Percentiles rank a stretch among this genome's conserved stretches.
phyloP scores from a whole-genome alignment of 2,888 invertebrate genomes.

The Epicampocera succincta region DNA sequence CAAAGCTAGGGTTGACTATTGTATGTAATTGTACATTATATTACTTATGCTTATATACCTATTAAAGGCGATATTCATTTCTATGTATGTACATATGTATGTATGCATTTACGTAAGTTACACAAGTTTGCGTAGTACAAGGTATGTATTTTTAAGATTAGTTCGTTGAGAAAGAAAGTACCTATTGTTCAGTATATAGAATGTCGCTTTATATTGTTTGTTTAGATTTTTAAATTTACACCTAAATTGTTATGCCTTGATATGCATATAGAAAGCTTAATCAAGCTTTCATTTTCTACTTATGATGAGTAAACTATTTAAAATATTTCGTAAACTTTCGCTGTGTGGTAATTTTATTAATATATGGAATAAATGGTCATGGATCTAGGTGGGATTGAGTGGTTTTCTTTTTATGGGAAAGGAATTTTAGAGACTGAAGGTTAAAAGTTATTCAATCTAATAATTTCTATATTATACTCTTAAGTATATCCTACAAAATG shows the following conservation, averaged over 20 bases:
- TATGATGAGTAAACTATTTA: constrained; percentile 12
- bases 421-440: not conserved
- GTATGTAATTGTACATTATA: too few relatives aligned
- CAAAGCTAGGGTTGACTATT: too few relatives aligned
- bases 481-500: not conserved
- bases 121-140: too few relatives aligned
- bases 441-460: constrained; percentile 18
- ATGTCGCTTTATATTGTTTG: constrained; percentile 41
- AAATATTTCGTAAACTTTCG: constrained; percentile 51
- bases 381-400: constrained; percentile 72
- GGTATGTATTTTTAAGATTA: too few relatives aligned
- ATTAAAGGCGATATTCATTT: too few relatives aligned
- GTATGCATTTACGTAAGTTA: too few relatives aligned
- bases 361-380: constrained; percentile 43
- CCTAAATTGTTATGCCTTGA: constrained; percentile 10
- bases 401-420: constrained; percentile 37
- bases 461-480: constrained; percentile 14
- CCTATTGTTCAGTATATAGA: not conserved
- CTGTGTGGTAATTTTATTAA: constrained; percentile 36
- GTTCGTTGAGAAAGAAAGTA: too few relatives aligned
- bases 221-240: constrained; percentile 21
- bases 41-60: too few relatives aligned
- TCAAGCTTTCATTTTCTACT: constrained; percentile 33
- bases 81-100: too few relatives aligned
- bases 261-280: constrained; percentile 24